Base-by-base conservation (phyloP, 2,888 invertebrate species). In the Nomada fucata region DNA sequence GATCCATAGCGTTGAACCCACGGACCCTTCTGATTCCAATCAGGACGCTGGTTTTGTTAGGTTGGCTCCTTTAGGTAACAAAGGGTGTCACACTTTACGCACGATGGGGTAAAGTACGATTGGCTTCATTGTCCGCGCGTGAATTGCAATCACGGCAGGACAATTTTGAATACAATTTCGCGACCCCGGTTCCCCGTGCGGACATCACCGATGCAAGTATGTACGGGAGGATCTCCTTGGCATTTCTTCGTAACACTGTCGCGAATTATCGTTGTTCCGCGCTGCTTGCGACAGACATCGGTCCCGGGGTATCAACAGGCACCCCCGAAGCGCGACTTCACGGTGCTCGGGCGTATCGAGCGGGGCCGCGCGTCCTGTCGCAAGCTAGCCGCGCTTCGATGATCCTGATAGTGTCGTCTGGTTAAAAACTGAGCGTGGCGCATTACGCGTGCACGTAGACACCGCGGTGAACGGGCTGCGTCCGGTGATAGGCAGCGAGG, bases 261-360 rank as follows among this genome's bases (percentile, higher is more conserved):
- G 13, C 5, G 20, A 5, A 9, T 15, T 64, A 11, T 13, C 4
- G 1, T 3, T n/a, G 23, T 18, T 7, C 3, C 44, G 50, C 53
- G 65, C 70, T 26, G 65, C 52, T 20, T 11, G 50, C n/a, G 2
- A 2, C 7, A 18, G 11, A 36, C 80, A 74, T 79, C 47, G 23
- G 26, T 53, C 15, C 7, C 18, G 3, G 18, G 53, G 42, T 70
- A 82, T 81, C 79, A 82, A 79, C 81, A 79, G 80, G 80, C 80
- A 78, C 60, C 53, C 29, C n/a, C 42, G 26, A 50, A 26, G 26
- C 74, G 63, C 69, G 75, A 57, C 68, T 57, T 60, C 44, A 10
- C 44, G 64, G 13, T n/a, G 13, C 18, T 50, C 36, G 64, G 55
- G 57, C 59, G 61, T 82, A 82, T 79, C 79, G 82, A 82, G 26